These are phyloP conservation scores for Carcinoscorpius rotundicauda DNA, from an alignment of 1,140 invertebrate genomes.

Conservation along the genomic window DNA sequence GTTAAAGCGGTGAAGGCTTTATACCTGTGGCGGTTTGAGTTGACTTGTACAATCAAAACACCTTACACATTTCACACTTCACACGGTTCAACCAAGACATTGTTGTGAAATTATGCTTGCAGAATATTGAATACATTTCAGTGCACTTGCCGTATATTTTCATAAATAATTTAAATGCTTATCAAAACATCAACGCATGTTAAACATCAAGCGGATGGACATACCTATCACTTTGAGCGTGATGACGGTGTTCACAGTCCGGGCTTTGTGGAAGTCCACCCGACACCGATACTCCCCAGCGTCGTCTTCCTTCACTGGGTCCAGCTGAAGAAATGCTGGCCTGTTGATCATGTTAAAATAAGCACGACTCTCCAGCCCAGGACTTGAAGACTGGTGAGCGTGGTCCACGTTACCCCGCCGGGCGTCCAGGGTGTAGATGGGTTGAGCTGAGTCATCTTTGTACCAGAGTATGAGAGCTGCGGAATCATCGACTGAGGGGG, in stretches of 20 bases:
- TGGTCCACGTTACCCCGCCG: constrained; percentile 11
- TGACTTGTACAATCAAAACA: too few relatives aligned
- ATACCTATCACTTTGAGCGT: constrained; percentile 83
- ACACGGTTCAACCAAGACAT: too few relatives aligned
- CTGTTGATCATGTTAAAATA: constrained; percentile 17
- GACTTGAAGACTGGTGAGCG: constrained; percentile 20
- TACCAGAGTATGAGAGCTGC: constrained; percentile 87
- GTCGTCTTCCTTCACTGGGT: constrained; percentile 61
- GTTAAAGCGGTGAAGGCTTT: too few relatives aligned
- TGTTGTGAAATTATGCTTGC: too few relatives aligned
- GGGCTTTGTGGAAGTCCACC: constrained; percentile 79
- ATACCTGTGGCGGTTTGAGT: too few relatives aligned
- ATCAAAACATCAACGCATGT: too few relatives aligned
- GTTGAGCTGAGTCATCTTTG: constrained; percentile 62
- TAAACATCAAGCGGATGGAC: constrained; percentile 21
- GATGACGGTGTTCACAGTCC: constrained; percentile 74
- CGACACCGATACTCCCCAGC: constrained; percentile 74
- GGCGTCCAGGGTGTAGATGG: constrained; percentile 47
- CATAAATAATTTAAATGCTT: too few relatives aligned
- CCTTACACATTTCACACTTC: too few relatives aligned
- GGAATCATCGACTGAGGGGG: constrained; percentile 54
- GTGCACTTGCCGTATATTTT: too few relatives aligned
- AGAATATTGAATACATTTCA: too few relatives aligned
- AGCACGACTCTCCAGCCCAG: constrained; percentile 14
- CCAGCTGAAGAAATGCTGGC: constrained; percentile 53